Conservation (phyloP, 1,140 invertebrate genomes). For the roundworm (Caenorhabditis elegans) region DNA sequence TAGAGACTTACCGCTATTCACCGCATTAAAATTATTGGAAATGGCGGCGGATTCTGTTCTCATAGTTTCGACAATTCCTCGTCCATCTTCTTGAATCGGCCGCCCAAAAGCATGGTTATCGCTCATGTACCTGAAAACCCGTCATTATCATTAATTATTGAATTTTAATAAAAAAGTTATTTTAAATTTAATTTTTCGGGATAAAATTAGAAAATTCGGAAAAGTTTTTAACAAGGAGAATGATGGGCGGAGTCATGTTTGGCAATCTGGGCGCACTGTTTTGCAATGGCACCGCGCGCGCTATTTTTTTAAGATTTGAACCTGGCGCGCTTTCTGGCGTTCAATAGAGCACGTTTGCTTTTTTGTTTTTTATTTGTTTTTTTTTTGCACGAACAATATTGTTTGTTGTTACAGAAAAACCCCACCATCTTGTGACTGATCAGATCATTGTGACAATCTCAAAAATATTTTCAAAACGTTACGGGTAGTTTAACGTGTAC, state of each 20-base stretch:
- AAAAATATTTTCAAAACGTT: not conserved
- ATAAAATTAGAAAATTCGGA: no score
- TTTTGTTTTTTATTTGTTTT: not conserved
- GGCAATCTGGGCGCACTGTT: not conserved
- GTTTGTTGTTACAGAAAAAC: not conserved
- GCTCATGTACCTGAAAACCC: not conserved
- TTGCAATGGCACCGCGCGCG: not conserved
- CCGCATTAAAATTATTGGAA: slow-evolving; percentile 10
- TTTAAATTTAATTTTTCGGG: not conserved
- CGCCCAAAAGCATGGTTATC: not conserved
- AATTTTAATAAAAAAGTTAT: not conserved
- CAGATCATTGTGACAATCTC: no score
- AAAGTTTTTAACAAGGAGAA: not conserved
- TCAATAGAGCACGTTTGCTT: not conserved
- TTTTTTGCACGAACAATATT: not conserved
- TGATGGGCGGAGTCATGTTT: not conserved
- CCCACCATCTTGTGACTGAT: not conserved
- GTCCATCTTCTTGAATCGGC: not conserved
- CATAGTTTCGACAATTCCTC: not conserved
- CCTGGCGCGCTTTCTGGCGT: no score
- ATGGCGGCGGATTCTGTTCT: not conserved
- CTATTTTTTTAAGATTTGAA: not conserved
- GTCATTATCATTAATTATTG: no score
- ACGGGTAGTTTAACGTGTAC: not conserved
- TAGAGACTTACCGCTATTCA: not conserved